Conservation (phyloP, 2,888 invertebrate genomes). For the Microctonus brassicae region DNA sequence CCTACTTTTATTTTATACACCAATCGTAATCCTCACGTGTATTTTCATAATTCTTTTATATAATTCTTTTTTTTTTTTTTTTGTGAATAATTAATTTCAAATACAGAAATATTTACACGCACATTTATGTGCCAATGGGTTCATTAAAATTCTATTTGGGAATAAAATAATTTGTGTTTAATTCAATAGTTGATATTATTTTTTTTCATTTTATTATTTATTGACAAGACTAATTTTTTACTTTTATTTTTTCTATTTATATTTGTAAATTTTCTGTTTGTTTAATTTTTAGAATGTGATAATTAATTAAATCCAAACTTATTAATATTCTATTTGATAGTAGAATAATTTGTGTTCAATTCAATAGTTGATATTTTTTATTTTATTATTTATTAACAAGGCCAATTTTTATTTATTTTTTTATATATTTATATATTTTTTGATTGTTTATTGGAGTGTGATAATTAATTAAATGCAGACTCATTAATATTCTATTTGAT, state of each 20-base stretch:
- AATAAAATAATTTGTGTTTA: too few species aligned
- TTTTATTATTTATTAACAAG: not conserved
- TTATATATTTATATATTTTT: not conserved
- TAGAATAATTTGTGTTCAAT: not conserved
- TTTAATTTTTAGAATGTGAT: not conserved
- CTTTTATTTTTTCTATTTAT: too few species aligned
- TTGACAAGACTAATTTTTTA: too few species aligned
- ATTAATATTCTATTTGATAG: not conserved
- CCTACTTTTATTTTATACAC: not conserved
- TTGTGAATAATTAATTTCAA: too few species aligned
- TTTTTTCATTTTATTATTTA: too few species aligned
- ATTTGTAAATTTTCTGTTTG: too few species aligned
- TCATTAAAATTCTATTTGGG: too few species aligned
- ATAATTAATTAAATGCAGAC: not conserved
- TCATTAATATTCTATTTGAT: not conserved
- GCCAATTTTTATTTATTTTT: not conserved
- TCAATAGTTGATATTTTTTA: not conserved
- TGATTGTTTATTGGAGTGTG: not conserved
- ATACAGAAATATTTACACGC: not conserved
- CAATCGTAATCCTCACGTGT: not conserved
- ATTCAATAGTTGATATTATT: too few species aligned
- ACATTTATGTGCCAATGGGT: not conserved
- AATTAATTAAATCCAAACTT: not conserved
- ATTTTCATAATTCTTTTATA: conserved; percentile 2
- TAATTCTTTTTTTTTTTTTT: not conserved